Evolutionary conservation across 2,797 vertebrate species (phyloP).

Genomic region (Sternarchorhynchus goeldii): DNA sequence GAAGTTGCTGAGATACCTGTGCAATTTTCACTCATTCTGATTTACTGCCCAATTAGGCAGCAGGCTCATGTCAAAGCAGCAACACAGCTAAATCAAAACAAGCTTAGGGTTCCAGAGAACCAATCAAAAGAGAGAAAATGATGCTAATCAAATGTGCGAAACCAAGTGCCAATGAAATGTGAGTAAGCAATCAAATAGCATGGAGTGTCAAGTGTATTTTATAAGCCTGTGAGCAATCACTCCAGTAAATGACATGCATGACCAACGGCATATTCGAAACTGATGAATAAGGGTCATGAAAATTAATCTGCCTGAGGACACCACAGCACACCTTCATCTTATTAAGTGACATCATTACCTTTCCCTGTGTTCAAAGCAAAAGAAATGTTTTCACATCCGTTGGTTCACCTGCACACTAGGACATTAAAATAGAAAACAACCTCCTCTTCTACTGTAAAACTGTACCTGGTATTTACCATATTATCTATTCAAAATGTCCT

Average conservation of each 20-base stretch:
- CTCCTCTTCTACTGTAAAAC: not conserved
- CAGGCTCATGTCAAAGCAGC: constrained; percentile 17
- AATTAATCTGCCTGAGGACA: not conserved
- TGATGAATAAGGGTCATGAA: not conserved
- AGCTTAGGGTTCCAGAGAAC: constrained; percentile 15
- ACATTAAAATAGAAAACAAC: not conserved
- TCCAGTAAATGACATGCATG: not conserved
- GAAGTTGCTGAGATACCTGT: constrained; percentile 22
- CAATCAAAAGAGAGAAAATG: constrained; percentile 24
- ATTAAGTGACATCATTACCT: not conserved
- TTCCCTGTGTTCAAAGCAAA: not conserved
- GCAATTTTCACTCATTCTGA: constrained; percentile 34
- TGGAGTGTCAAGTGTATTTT: not conserved
- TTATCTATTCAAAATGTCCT: no score
- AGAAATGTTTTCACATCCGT: not conserved
- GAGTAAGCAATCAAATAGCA: constrained; percentile 59
- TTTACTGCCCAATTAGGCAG: constrained; percentile 41
- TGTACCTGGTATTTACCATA: no score
- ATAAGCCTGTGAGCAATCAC: not conserved
- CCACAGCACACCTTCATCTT: not conserved
- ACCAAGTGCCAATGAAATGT: constrained; percentile 38
- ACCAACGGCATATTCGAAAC: not conserved
- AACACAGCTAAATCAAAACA: constrained; percentile 13
- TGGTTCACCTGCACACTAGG: not conserved
- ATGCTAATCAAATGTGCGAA: not conserved